phyloP scores from a whole-genome alignment of 2,797 vertebrate genomes.

The Sarcophilus harrisii region DNA sequence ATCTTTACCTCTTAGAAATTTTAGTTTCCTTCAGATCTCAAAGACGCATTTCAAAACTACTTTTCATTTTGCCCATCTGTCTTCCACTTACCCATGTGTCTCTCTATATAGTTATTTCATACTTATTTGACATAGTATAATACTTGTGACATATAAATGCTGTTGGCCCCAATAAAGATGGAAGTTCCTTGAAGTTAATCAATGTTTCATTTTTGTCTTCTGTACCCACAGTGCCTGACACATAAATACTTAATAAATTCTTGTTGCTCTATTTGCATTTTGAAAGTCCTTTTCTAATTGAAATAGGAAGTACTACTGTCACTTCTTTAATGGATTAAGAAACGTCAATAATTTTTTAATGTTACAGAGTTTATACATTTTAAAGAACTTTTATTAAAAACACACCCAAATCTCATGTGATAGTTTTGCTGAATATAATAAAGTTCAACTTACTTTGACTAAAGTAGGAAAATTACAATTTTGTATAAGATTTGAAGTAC shows the following conservation, averaged over 20 bases:
- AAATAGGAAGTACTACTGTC: conserved; percentile 33
- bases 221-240: background rate
- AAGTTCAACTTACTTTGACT: conserved; percentile 36
- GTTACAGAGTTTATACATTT: conserved; percentile 48
- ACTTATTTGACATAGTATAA: background rate
- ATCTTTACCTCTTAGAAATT: background rate
- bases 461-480: background rate
- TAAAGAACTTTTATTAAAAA: conserved; percentile 48
- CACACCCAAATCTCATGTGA: background rate
- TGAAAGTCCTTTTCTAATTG: conserved; percentile 49
- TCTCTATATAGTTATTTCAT: background rate
- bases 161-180: background rate
- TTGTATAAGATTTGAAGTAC: background rate
- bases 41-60: background rate
- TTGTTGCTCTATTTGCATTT: background rate
- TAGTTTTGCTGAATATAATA: conserved; percentile 15
- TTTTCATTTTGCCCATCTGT: background rate
- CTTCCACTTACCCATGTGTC: background rate
- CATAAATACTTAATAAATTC: background rate
- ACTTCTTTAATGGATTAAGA: conserved; percentile 52
- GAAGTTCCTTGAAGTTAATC: background rate
- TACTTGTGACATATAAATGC: background rate
- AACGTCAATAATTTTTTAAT: conserved; percentile 22
- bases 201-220: background rate
- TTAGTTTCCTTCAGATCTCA: background rate